A percentile compares a stretch with the other conserved stretches of the same genome.
Evolutionary conservation across 2,113 vertebrate species (phyloP).

Genomic region (Percopsis transmontana): DNA sequence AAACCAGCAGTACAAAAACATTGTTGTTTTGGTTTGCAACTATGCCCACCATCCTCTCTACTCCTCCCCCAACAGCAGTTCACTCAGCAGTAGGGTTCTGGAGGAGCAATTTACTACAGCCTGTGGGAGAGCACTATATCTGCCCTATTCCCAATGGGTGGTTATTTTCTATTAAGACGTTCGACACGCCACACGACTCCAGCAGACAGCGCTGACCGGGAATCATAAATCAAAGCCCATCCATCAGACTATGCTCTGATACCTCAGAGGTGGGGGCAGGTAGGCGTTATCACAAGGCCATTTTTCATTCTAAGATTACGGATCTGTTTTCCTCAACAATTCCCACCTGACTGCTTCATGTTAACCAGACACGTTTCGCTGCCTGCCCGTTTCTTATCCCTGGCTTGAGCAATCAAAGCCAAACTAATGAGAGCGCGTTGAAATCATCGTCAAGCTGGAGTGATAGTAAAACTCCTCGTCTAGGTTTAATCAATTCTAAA

Average conservation of each 20-base stretch:
- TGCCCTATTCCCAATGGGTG: conserved; percentile 8
- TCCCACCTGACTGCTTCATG: neutral
- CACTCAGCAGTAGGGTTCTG: no score
- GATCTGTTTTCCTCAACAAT: conserved; percentile 35
- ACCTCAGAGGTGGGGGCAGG: conserved; percentile 14
- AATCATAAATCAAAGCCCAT: conserved; percentile 54
- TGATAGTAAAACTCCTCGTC: no score
- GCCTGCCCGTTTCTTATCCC: neutral
- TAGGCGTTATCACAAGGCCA: conserved; percentile 33
- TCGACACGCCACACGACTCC: conserved; percentile 22
- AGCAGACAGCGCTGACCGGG: conserved; percentile 22
- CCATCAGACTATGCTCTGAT: conserved; percentile 28
- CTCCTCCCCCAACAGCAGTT: no score
- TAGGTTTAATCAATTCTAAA: no score
- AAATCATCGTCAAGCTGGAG: no score
- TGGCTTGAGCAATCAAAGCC: neutral
- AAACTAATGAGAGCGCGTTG: neutral
- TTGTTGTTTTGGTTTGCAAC: no score
- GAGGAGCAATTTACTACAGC: no score
- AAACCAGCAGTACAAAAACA: no score
- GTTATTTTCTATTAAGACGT: conserved; percentile 35
- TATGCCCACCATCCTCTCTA: no score
- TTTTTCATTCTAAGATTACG: conserved; percentile 46
- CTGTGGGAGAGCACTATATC: neutral
- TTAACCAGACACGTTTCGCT: conserved; percentile 3